Evolutionary conservation across 2,797 vertebrate species (phyloP), one percentile per base, ranked within the genome.

Genomic region (Muscicapa comitata): DNA sequence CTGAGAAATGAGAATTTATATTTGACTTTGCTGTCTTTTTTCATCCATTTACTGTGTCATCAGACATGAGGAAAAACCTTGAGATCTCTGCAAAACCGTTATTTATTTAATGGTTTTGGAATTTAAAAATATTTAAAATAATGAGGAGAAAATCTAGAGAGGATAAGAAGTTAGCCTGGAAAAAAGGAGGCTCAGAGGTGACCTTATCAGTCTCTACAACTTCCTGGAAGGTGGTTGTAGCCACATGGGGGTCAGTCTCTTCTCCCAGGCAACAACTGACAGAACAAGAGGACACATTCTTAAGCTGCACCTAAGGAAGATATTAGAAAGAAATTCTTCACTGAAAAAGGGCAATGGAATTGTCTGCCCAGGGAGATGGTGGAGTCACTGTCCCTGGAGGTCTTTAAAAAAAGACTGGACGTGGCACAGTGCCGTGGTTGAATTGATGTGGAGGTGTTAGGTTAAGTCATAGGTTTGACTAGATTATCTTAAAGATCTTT

Each of bases 221-320:
- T 43, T 1, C 38, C 17, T 54, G 50, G 10, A 45, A 25, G 7
- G 17, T 45, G 38, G 0, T 0, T 54, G 40, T 20, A 4, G 16
- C 2, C 50, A 45, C 21, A 1, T 31, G 13, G 10, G 29, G 38
- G 3, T 20, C 0, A 1, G 21, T 45, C 59, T 31, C 40, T 54
- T 45, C 26, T 45, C 8, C 6, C 50, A 54, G 26, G 20, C 4
- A 65, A 18, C n/a, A 29, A 5, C 38, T 43, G 48, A 53, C 9
- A 16, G 16, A 77, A 53, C 0, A 0, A 54, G 59, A 31, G 20
- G 17, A 37, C 26, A 35, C n/a, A 31, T 48, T 4, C 13, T 65
- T 20, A 35, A 54, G 26, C 26, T 63, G 38, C 4, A 5, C 59
- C n/a, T 43, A 10, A 26, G 38, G 38, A 19, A 24, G 17, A 59